Percentiles rank a stretch among this genome's conserved stretches.
Conservation (phyloP, 2,113 vertebrate species). For the Eretmochelys imbricata region DNA sequence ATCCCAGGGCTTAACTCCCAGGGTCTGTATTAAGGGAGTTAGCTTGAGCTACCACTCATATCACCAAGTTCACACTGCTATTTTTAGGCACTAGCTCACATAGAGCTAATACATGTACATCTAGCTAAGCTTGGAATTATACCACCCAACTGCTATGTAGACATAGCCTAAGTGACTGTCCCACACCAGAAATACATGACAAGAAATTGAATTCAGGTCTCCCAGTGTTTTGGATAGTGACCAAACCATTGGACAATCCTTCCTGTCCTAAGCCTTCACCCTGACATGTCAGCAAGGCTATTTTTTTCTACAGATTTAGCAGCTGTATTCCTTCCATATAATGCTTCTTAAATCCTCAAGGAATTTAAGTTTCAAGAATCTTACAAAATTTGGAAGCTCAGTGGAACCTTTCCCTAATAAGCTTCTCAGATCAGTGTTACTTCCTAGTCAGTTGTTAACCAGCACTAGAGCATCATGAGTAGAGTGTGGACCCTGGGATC, state of each 20-base stretch:
- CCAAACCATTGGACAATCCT: background rate
- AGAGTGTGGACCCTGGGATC: fast-evolving
- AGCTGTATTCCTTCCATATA: background rate
- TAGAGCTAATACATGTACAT: too few species aligned
- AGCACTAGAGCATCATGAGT: background rate
- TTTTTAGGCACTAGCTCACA: too few species aligned
- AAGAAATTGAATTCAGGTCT: background rate
- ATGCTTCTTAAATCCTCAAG: background rate
- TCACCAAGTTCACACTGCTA: too few species aligned
- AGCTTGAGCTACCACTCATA: too few species aligned
- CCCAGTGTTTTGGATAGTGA: too few species aligned
- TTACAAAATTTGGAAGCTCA: background rate
- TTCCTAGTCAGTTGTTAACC: background rate
- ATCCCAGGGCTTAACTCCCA: too few species aligned
- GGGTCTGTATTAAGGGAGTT: too few species aligned
- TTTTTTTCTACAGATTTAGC: background rate
- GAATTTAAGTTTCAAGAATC: too few species aligned
- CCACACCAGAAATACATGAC: background rate
- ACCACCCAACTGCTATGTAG: too few species aligned
- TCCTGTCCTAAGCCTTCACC: background rate
- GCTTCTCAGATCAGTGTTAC: background rate
- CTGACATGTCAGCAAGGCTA: background rate
- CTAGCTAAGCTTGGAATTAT: too few species aligned
- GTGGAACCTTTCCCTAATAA: background rate
- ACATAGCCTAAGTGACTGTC: too few species aligned